Percentiles rank a stretch among this genome's conserved stretches.
These are phyloP conservation scores for Ophioninae sp. DNA, from an alignment of 2,888 invertebrate species.

Conservation along the genomic window DNA sequence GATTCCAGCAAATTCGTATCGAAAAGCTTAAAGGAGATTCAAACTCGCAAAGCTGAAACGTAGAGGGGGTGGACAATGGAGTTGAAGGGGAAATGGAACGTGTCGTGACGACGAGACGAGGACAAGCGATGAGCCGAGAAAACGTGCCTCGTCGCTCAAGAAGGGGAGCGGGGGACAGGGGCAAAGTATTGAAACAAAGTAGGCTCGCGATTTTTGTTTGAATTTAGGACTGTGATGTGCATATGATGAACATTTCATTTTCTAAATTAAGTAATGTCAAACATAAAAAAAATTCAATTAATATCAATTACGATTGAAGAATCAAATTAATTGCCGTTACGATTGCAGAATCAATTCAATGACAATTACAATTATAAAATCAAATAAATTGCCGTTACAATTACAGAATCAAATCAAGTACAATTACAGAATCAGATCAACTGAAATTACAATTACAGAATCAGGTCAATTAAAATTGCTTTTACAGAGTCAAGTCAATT, in stretches of 20 bases:
- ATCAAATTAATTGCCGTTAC: too few species aligned
- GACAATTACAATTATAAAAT: too few species aligned
- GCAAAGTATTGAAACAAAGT: not conserved
- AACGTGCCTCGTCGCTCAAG: slow-evolving; percentile 1
- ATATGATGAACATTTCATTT: not conserved
- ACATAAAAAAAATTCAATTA: too few species aligned
- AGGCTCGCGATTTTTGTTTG: not conserved
- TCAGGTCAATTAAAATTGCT: too few species aligned
- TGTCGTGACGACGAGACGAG: slow-evolving; percentile 2
- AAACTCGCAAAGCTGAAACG: slow-evolving; percentile 12
- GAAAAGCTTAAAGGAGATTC: slow-evolving; percentile 1
- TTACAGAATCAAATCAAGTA: too few species aligned
- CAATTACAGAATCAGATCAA: too few species aligned
- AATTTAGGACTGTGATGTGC: not conserved
- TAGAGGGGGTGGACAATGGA: slow-evolving; percentile 2
- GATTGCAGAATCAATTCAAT: too few species aligned
- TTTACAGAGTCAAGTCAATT: too few species aligned
- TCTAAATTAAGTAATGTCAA: too few species aligned
- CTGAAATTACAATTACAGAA: too few species aligned
- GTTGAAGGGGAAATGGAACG: slow-evolving; percentile 16
- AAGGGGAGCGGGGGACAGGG: not conserved
- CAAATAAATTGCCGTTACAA: too few species aligned
- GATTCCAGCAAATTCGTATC: not conserved
- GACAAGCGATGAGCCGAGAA: slow-evolving; percentile 25
- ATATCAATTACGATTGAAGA: too few species aligned